Evolutionary conservation across 2,113 vertebrate species (phyloP).

Genomic region (Silurus glanis): DNA sequence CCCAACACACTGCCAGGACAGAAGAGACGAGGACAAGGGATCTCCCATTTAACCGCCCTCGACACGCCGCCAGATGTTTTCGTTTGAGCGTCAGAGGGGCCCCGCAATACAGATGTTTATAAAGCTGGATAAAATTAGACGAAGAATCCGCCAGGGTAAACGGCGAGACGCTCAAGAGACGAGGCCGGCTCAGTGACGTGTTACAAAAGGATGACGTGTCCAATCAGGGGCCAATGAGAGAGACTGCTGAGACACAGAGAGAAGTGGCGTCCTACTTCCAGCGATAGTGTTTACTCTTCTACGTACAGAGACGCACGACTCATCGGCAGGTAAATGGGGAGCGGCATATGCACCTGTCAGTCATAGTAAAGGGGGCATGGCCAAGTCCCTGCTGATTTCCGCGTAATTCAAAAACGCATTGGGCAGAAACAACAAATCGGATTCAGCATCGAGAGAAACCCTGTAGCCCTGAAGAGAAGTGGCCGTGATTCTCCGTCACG

Average conservation of each 20-base stretch:
- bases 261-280: background rate
- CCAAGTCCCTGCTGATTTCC: no score
- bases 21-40: background rate
- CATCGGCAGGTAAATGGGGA: background rate
- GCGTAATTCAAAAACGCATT: no score
- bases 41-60: background rate
- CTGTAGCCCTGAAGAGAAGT: no score
- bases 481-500: background rate
- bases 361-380: background rate
- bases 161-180: background rate
- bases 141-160: no score
- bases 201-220: conserved; percentile 2
- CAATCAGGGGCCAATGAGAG: background rate
- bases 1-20: background rate
- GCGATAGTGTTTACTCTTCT: conserved; percentile 7
- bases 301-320: no score
- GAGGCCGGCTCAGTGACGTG: background rate
- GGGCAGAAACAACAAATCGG: no score
- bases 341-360: background rate
- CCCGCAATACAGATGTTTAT: background rate
- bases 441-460: background rate
- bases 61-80: background rate
- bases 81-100: background rate
- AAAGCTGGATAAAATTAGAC: background rate
- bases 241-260: background rate